Base-by-base conservation (phyloP, 1,140 invertebrate genomes). In the Thaumatotibia leucotreta region DNA sequence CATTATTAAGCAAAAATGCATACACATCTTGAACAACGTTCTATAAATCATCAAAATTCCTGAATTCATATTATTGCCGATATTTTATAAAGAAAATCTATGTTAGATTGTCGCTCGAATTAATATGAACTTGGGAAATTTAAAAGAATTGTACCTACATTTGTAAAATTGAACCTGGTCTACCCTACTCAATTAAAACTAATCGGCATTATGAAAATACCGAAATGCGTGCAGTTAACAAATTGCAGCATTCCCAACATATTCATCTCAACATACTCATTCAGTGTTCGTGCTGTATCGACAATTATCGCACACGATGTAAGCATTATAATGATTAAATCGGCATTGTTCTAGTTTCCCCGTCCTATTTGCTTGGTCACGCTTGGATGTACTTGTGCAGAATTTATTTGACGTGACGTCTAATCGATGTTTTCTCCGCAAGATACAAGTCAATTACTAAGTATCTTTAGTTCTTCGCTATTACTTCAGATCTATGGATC, bases 321-420 rank as follows among this genome's bases (percentile, higher is more conserved):
- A 72, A 49, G 72, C 73, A 78, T 78, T 79, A 79, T 76, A 70
- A 72, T 11, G 22, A 68, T 79, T 74, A 70, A 70, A 72, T 80
- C 66, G 50, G 50, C 61, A 63, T 63, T 65, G 76, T 64, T 61
- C 74, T 70, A 33, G 71, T 80, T 82, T 78, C 69, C 70, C 71
- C 78, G 82, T 74, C 66, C 82, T 82, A 83, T 85, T 84, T 87
- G 80, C 75, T 82, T 80, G 49, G 72, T 73, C 75, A 83, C 78
- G 82, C 79, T 81, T 77, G 64, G 78, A 20, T 20, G 39, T 45
- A 20, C 39, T 45, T 45, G 39, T 45, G 9, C 39, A 20, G 17
- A 20, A 20, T 45, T 45, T 45, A 45, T 45, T 45, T 20, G 39
- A 45, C 35, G 35, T 39, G 35, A 20, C n/a, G n/a, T n/a, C n/a